Conservation (phyloP, 2,113 vertebrate genomes). For the Pardalotus punctatus region DNA sequence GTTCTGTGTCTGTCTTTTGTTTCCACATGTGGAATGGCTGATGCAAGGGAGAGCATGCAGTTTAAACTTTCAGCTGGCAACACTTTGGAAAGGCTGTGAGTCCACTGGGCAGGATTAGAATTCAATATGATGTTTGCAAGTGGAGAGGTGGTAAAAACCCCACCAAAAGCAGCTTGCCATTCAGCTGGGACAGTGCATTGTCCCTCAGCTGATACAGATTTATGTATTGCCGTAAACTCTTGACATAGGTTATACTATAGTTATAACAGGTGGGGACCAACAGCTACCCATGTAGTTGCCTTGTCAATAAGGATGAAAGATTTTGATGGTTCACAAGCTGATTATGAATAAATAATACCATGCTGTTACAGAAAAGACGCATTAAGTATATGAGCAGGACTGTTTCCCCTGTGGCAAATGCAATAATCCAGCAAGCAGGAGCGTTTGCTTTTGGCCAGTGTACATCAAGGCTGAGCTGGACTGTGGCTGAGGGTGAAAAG, state of each 20-base stretch:
- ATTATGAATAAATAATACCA: neutral
- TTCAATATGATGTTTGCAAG: neutral
- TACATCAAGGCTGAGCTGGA: neutral
- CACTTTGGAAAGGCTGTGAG: neutral
- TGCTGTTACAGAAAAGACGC: neutral
- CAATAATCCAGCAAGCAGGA: neutral
- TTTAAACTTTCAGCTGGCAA: neutral
- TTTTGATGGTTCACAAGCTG: neutral
- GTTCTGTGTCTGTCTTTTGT: neutral
- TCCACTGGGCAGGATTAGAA: neutral
- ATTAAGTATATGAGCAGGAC: neutral
- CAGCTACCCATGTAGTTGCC: neutral
- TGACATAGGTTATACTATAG: neutral
- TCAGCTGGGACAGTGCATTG: neutral
- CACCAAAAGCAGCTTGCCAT: neutral
- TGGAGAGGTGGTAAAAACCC: neutral
- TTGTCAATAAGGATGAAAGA: neutral
- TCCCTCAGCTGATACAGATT: neutral
- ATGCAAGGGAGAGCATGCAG: neutral
- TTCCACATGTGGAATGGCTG: neutral
- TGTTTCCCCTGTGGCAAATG: neutral
- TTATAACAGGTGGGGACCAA: neutral
- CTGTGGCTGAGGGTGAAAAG: neutral
- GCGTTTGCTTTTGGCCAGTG: rapidly evolving
- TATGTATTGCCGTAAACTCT: neutral